Evolutionary conservation across 2,888 invertebrate genomes (phyloP).

Genomic region (Sipha maydis): DNA sequence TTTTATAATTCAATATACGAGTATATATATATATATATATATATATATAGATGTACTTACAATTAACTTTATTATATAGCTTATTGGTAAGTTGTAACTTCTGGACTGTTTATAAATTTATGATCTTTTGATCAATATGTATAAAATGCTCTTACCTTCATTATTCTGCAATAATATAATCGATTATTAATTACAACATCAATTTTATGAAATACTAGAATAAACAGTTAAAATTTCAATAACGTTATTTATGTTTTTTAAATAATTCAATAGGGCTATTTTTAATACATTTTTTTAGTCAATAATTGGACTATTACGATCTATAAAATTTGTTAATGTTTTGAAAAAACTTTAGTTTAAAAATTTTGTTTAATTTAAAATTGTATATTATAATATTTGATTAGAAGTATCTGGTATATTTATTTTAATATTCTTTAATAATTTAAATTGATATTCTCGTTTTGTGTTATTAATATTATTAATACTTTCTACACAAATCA

Average conservation of each 20-base stretch:
- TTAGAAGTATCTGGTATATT: not conserved
- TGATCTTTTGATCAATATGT: not conserved
- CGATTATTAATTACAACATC: constrained; percentile 10
- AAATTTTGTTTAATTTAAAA: not conserved
- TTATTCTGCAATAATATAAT: not conserved
- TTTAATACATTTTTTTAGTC: not conserved
- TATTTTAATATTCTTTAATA: not conserved
- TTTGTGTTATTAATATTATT: not conserved
- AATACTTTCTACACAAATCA: not conserved
- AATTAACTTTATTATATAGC: not conserved
- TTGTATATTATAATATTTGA: not conserved
- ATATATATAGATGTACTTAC: not conserved
- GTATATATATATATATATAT: too few species aligned
- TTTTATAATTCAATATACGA: not conserved
- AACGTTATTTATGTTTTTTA: constrained; percentile 34
- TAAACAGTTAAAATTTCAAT: constrained; percentile 25
- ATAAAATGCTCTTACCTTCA: not conserved
- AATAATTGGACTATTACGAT: constrained; percentile 11
- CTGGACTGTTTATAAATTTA: not conserved
- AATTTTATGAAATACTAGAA: constrained; percentile 20
- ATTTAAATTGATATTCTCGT: not conserved
- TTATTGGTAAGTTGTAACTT: not conserved
- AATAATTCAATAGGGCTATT: constrained; percentile 24
- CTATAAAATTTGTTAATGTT: constrained; percentile 12
- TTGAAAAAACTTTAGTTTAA: too few species aligned